A percentile compares a stretch with the other conserved stretches of the same genome.
phyloP scores from a whole-genome alignment of 2,113 vertebrate species.

The Manacus vitellinus region DNA sequence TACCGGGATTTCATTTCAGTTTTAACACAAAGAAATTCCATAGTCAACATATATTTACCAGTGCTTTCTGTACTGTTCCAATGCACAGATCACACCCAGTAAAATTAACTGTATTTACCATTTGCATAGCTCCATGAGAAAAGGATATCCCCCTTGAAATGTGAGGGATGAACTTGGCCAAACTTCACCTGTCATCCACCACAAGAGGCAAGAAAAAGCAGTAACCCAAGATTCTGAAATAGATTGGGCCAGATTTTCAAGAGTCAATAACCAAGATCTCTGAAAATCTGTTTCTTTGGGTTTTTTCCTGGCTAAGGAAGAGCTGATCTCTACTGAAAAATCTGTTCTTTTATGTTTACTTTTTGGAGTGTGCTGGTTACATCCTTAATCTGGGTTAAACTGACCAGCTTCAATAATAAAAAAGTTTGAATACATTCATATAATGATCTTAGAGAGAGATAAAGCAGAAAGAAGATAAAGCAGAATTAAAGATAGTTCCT shows the following conservation, averaged over 20 bases:
- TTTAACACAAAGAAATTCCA: background rate
- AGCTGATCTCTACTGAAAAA: background rate
- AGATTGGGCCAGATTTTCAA: background rate
- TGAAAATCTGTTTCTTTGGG: background rate
- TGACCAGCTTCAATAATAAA: conserved; percentile 48
- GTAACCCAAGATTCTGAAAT: background rate
- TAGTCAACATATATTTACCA: background rate
- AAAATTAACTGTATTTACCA: background rate
- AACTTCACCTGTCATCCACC: background rate
- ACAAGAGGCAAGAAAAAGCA: background rate
- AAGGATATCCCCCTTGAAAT: background rate
- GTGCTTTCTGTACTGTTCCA: background rate
- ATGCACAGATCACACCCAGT: background rate
- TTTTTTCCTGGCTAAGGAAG: background rate
- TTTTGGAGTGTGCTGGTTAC: conserved; percentile 26
- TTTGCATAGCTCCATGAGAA: background rate
- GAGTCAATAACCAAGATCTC: background rate
- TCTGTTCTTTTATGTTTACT: conserved; percentile 35
- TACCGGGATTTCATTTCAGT: background rate
- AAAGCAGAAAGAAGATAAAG: conserved; percentile 61
- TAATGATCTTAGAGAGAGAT: conserved; percentile 61
- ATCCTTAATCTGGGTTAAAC: conserved; percentile 58
- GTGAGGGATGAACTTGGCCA: background rate
- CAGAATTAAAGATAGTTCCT: conserved; percentile 56
- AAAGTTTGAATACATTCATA: conserved; percentile 53